These are phyloP conservation scores for Stratiomys singularior DNA, from an alignment of 2,888 invertebrate genomes.

Conservation along the genomic window DNA sequence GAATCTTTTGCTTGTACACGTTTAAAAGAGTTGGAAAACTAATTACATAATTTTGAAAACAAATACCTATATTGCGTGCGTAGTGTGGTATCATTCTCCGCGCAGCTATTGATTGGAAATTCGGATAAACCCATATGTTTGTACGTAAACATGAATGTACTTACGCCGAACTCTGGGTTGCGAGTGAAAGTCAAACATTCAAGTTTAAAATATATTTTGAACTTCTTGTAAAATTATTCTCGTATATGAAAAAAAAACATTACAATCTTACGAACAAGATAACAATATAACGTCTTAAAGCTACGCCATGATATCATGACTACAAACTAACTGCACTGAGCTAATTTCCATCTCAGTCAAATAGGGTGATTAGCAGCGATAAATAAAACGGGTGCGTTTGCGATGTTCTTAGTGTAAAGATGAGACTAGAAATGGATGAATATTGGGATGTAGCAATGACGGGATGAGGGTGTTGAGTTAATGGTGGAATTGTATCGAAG, in stretches of 20 bases:
- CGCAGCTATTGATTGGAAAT: too few species aligned
- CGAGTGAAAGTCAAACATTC: conserved; percentile 36
- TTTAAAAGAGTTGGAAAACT: too few species aligned
- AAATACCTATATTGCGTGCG: too few species aligned
- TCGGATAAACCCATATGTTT: too few species aligned
- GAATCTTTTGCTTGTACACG: too few species aligned
- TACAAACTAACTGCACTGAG: conserved; percentile 46
- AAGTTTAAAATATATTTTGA: conserved; percentile 26
- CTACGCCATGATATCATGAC: conserved; percentile 36
- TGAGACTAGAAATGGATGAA: conserved; percentile 56
- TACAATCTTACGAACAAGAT: conserved; percentile 48
- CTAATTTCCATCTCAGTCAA: conserved; percentile 44
- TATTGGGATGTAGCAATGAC: not conserved
- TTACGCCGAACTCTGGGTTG: not conserved
- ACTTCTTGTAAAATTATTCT: conserved; percentile 15
- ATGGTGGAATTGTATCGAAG: conserved; percentile 53
- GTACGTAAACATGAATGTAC: not conserved
- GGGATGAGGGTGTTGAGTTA: not conserved
- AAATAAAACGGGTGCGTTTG: conserved; percentile 48
- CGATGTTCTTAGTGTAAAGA: conserved; percentile 48
- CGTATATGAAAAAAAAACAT: conserved; percentile 44
- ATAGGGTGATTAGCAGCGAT: conserved; percentile 44
- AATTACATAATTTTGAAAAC: too few species aligned
- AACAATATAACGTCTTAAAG: conserved; percentile 48
- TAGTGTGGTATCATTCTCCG: too few species aligned